Conservation (phyloP, 2,888 invertebrate species). For the Drosophila falleni region DNA sequence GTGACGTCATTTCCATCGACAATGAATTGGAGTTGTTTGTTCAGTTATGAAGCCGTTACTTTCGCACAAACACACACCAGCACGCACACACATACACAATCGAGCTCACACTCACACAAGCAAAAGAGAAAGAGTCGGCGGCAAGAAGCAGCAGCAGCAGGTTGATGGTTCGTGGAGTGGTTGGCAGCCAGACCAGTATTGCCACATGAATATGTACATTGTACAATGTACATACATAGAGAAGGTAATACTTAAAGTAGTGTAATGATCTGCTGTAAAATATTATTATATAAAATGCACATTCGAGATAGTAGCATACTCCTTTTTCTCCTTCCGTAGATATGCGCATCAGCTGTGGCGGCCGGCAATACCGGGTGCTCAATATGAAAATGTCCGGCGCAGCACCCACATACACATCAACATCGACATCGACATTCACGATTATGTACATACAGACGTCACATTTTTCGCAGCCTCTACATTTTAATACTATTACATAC, state of each 20-base stretch:
- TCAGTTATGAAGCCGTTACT: constrained; percentile 51
- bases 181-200: constrained; percentile 42
- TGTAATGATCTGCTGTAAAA: constrained; percentile 25
- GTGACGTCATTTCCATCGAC: constrained; percentile 45
- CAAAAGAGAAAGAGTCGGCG: constrained; percentile 40
- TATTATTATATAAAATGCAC: constrained; percentile 46
- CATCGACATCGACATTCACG: constrained; percentile 10
- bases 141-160: constrained; percentile 46
- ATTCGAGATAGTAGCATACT: constrained; percentile 23
- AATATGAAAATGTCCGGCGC: constrained; percentile 69
- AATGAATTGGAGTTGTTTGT: constrained; percentile 56
- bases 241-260: constrained; percentile 10
- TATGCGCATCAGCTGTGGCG: constrained; percentile 47
- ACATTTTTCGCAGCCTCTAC: constrained; percentile 61
- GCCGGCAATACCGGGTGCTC: constrained; percentile 44
- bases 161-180: constrained; percentile 39
- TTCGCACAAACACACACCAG: constrained; percentile 5
- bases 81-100: background rate
- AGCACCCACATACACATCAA: constrained; percentile 62
- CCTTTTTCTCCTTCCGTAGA: constrained; percentile 10
- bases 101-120: background rate
- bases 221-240: background rate
- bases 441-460: constrained; percentile 29
- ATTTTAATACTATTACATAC: constrained; percentile 51
- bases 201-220: constrained; percentile 37